Conservation (phyloP, 2,888 invertebrate genomes). For the Dynastes hyllus region DNA sequence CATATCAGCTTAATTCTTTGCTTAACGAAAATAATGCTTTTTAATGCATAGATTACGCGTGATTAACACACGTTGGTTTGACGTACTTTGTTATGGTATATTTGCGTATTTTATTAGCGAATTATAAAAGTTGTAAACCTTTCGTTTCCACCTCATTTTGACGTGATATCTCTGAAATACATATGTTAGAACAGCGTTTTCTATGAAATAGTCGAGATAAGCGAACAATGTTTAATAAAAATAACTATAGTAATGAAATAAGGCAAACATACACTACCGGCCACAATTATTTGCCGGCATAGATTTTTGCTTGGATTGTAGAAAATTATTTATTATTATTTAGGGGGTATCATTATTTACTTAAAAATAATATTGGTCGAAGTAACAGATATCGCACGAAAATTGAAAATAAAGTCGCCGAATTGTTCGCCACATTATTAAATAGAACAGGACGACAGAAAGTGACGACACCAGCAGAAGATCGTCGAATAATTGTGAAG, state of each 20-base stretch:
- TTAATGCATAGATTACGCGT: not conserved
- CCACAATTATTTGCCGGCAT: too few relatives aligned
- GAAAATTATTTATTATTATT: too few relatives aligned
- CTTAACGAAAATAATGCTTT: not conserved
- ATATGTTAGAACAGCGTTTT: not conserved
- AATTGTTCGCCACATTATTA: too few relatives aligned
- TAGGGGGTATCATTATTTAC: too few relatives aligned
- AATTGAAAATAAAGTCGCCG: too few relatives aligned
- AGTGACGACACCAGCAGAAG: too few relatives aligned
- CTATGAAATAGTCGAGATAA: not conserved
- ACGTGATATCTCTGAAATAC: not conserved
- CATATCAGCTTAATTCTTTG: not conserved
- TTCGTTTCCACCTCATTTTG: not conserved
- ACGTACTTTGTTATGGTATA: not conserved
- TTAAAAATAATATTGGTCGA: too few relatives aligned
- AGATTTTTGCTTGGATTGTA: too few relatives aligned
- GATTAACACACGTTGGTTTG: not conserved
- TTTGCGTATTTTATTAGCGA: not conserved
- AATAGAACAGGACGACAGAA: too few relatives aligned
- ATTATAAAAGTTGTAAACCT: constrained; percentile 6
- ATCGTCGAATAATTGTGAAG: too few relatives aligned
- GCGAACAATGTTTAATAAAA: not conserved
- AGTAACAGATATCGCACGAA: too few relatives aligned
- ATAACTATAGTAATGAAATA: not conserved
- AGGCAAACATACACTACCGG: too few relatives aligned